Conservation (phyloP, 2,797 vertebrate genomes). For the Champsocephalus esox region DNA sequence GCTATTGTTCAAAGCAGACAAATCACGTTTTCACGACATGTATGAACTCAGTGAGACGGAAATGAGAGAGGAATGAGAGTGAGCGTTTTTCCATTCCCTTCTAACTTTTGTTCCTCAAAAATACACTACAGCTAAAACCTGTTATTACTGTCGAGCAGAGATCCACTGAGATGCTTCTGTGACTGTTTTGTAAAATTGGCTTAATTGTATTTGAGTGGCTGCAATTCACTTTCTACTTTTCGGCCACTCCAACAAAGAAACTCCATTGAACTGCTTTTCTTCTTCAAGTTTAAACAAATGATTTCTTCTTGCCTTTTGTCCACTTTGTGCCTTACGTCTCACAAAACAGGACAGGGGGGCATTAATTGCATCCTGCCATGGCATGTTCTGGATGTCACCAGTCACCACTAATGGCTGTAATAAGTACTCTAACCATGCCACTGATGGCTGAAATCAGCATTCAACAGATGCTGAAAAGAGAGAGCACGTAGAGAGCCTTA, state of each 20-base stretch:
- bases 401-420: conserved; percentile 32
- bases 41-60: neutral
- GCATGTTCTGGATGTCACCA: conserved; percentile 32
- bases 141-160: conserved; percentile 19
- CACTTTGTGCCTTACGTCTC: conserved; percentile 5
- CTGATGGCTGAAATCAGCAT: conserved; percentile 12
- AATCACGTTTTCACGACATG: neutral
- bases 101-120: neutral
- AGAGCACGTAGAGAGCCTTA: neutral
- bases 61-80: neutral
- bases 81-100: neutral
- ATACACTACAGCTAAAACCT: conserved; percentile 4
- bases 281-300: conserved; percentile 20
- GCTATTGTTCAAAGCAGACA: neutral
- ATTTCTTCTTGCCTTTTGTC: neutral
- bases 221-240: neutral
- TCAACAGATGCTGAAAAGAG: neutral
- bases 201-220: conserved; percentile 38
- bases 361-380: conserved; percentile 34
- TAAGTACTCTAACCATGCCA: conserved; percentile 11
- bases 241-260: conserved; percentile 31
- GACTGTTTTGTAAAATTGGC: conserved; percentile 33
- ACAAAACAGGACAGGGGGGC: neutral
- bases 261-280: neutral
- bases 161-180: conserved; percentile 11